Conservation (phyloP, 2,113 vertebrate species). For the Cepphus grylle region DNA sequence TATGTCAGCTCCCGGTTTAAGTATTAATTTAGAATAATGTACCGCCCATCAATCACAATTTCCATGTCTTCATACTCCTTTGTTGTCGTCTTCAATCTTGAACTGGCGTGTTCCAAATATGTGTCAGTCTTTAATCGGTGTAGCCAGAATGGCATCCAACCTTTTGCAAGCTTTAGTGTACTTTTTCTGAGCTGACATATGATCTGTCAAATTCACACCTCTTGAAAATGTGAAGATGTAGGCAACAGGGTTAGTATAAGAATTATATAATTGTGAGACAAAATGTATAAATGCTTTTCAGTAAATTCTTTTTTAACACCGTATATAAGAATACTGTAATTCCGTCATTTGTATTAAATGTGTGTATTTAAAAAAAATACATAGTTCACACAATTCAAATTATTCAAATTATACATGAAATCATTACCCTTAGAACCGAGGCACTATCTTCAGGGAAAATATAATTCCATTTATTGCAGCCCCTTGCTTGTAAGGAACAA, state of each 20-base stretch:
- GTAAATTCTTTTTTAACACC: background rate
- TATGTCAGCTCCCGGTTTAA: background rate
- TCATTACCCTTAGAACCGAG: background rate
- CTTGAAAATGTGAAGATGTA: conserved; percentile 50
- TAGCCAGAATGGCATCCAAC: conserved; percentile 56
- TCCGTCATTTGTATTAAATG: background rate
- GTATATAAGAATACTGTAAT: background rate
- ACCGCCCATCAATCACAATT: background rate
- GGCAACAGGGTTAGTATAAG: conserved; percentile 46
- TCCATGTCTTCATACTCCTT: conserved; percentile 12
- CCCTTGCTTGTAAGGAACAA: background rate
- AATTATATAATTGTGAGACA: conserved; percentile 30
- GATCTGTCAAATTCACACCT: conserved; percentile 61
- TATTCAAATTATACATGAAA: background rate
- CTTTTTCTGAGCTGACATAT: conserved; percentile 53
- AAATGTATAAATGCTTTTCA: conserved; percentile 22
- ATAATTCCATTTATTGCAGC: background rate
- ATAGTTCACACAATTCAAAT: background rate
- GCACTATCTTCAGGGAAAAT: background rate
- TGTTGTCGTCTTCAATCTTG: conserved; percentile 38
- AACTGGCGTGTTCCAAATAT: conserved; percentile 51
- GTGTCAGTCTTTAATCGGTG: conserved; percentile 47
- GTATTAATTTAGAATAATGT: background rate
- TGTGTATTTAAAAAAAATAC: background rate
- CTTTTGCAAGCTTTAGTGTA: conserved; percentile 48